phyloP scores from a whole-genome alignment of 2,113 vertebrate species.

The Clarias gariepinus region DNA sequence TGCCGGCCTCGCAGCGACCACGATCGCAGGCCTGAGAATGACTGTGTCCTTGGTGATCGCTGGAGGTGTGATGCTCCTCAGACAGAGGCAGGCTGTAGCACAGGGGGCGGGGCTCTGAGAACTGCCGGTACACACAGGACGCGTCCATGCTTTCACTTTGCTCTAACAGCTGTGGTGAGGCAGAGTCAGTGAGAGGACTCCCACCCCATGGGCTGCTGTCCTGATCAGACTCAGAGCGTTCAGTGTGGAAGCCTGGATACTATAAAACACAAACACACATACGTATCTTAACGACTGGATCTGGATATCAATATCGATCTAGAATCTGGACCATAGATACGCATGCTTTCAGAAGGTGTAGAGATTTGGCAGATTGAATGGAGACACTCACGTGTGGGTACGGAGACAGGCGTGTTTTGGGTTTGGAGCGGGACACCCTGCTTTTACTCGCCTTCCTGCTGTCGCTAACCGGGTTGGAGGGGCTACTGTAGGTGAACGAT shows the following conservation, averaged over 20 bases:
- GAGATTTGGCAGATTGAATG: background rate
- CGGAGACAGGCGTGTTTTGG: constrained; percentile 90
- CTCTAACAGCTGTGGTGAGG: constrained; percentile 90
- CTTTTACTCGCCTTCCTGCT: constrained; percentile 82
- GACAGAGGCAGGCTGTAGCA: constrained; percentile 83
- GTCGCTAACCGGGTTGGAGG: constrained; percentile 77
- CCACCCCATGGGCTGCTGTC: constrained; percentile 95
- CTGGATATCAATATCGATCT: background rate
- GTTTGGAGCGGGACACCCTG: constrained; percentile 79
- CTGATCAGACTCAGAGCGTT: constrained; percentile 91
- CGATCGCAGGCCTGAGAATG: constrained; percentile 84
- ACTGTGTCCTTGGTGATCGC: constrained; percentile 76
- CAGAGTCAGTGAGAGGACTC: constrained; percentile 85
- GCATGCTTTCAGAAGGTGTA: background rate
- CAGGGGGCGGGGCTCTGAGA: constrained; percentile 77
- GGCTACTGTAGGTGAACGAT: constrained; percentile 82
- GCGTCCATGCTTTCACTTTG: constrained; percentile 76
- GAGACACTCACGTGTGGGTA: constrained; percentile 84
- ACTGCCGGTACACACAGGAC: constrained; percentile 86
- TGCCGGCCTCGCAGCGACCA: constrained; percentile 87
- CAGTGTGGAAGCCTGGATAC: constrained; percentile 89
- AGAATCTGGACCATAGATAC: background rate
- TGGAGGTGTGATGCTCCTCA: constrained; percentile 73
- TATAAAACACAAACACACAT: constrained; percentile 53
- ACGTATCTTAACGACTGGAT: background rate